Conservation (phyloP, 2,888 invertebrate genomes). For the Dasypolia templi region DNA sequence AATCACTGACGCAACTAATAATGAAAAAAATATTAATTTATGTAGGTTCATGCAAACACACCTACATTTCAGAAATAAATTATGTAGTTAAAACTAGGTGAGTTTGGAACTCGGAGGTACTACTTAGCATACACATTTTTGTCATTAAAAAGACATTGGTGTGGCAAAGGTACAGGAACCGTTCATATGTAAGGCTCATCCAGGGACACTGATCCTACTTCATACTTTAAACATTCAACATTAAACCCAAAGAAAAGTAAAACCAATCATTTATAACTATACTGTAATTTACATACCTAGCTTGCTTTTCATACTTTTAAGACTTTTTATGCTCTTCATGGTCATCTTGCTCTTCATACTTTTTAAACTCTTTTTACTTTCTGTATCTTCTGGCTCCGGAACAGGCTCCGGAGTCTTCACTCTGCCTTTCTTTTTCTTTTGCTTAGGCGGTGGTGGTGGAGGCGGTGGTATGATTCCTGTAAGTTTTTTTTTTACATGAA, state of each 20-base stretch:
- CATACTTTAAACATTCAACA: not conserved
- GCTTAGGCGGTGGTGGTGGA: conserved; percentile 79
- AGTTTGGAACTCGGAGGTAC: too few relatives aligned
- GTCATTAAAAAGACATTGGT: not conserved
- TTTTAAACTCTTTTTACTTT: conserved; percentile 41
- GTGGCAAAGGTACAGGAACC: not conserved
- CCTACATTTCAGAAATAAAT: too few relatives aligned
- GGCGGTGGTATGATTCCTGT: conserved; percentile 85
- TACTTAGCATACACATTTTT: not conserved
- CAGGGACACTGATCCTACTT: too few relatives aligned
- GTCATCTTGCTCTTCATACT: conserved; percentile 42
- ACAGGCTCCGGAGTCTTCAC: conserved; percentile 39
- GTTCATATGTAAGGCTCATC: too few relatives aligned
- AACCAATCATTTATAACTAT: not conserved
- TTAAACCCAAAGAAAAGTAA: not conserved
- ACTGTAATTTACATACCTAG: conserved; percentile 13
- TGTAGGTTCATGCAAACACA: too few relatives aligned
- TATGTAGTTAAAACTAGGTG: too few relatives aligned
- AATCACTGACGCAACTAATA: not conserved
- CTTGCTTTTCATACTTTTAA: conserved; percentile 33
- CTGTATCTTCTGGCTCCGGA: conserved; percentile 45
- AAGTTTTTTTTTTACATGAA: not conserved
- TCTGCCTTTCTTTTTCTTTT: conserved; percentile 77
- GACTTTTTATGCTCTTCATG: conserved; percentile 33
- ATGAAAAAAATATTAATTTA: too few relatives aligned